Conservation (phyloP, 2,888 invertebrate species). For the Flexamia atlantica region DNA sequence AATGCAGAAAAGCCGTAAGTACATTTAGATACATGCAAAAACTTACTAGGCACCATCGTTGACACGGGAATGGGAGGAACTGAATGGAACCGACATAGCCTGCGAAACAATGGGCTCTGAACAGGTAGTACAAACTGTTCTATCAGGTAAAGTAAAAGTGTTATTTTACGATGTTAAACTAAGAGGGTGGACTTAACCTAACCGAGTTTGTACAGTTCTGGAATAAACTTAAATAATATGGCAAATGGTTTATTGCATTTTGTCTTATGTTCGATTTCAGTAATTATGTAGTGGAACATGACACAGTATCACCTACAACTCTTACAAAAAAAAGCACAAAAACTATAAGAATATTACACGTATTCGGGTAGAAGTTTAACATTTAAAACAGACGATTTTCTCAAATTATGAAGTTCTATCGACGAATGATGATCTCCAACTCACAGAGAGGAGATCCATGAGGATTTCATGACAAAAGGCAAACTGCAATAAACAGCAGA, state of each 20-base stretch:
- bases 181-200: constrained; percentile 45
- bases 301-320: too few relatives aligned
- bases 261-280: constrained; percentile 38
- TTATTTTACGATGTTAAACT: constrained; percentile 40
- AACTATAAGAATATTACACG: too few relatives aligned
- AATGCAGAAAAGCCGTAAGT: constrained; percentile 51
- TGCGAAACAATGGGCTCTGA: neutral
- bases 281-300: neutral
- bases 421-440: too few relatives aligned
- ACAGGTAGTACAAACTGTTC: neutral
- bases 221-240: constrained; percentile 58
- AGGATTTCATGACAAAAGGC: constrained; percentile 26
- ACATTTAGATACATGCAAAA: constrained; percentile 54
- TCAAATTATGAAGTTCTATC: neutral
- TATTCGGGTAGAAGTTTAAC: too few relatives aligned
- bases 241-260: constrained; percentile 57
- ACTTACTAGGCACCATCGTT: constrained; percentile 53
- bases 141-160: constrained; percentile 1
- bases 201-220: constrained; percentile 54
- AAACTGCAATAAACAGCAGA: constrained; percentile 54
- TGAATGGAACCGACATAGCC: neutral
- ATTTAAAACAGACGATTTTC: neutral
- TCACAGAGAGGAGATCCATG: neutral
- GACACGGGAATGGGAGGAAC: constrained; percentile 46
- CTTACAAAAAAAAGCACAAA: too few relatives aligned